Base-by-base conservation (phyloP, 2,113 vertebrate genomes). In the Eidolon helvum region DNA sequence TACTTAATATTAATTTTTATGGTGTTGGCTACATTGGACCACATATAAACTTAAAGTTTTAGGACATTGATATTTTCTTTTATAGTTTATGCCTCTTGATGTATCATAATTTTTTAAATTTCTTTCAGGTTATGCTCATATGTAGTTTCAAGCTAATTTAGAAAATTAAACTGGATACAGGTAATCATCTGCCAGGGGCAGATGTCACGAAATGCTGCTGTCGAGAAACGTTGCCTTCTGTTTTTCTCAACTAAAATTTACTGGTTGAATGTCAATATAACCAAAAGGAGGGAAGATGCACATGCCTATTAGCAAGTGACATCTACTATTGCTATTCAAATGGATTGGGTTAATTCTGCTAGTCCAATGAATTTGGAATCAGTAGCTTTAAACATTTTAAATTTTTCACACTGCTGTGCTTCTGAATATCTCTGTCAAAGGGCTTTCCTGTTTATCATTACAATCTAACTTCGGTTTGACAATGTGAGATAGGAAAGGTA, bases 111-210 rank as follows among this genome's bases (percentile, higher is more conserved):
- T 92, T 84, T 53, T 10, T 2, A 18, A 75, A n/a, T 71, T 77
- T 91, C 63, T 77, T 83, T 95, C n/a, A 69, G 30, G 22, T 80
- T 45, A 72, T 63, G 15, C 7, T 48, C 35, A 80, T 19, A 66
- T 63, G 5, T 80, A 68, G 35, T 82, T 95, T 96, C 24, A 71
- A 94, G 72, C 43, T 86, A 77, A 65, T 75, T 94, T 82, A 75
- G 48, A 69, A 94, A 92, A 94, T 92, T 89, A 86, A 95, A 95
- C 38, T 59, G 50, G 30, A 83, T 80, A 69, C 35, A 82, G 28
- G 63, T 88, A 79, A 89, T 92, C 30, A 19, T 68, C 40, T n/a
- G 1, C 77, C 65, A 88, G 15, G 48, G 35, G 48, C 53, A 65
- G 55, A 65, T 57, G 79, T 71, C 79, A 65, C 57, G 59, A 45